Evolutionary conservation across 1,140 invertebrate species (phyloP), one percentile per base, ranked within the genome.

Genomic region (Leptopilina boulardi): DNA sequence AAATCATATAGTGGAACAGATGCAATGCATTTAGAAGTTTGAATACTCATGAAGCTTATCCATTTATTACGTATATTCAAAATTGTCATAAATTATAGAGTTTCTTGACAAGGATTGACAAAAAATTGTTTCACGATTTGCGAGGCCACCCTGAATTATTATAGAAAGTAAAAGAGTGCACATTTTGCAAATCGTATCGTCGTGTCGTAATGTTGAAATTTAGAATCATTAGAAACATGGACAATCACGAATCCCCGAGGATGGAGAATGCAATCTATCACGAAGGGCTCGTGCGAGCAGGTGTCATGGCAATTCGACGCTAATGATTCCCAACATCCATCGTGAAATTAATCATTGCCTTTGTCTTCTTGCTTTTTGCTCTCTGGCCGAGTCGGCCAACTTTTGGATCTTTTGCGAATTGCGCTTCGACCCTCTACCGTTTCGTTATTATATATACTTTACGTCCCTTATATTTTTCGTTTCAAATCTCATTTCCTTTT

Each of bases 341-440:
- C 80, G 82, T 86, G 81, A 86, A 88, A 88, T 88, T 87, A 88
- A 88, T 88, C 87, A 88, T 88, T 84, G 86, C 82, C 87, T 88
- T 87, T 88, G 87, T 88, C 87, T 88, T 85, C 82, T 78, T 81
- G 70, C 9, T 82, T 85, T 87, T 82, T 84, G 85, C 86, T 78
- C 80, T 75, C 73, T 83, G 77, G 77, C 80, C 76, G 76, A 75
- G 75, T 74, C 80, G 71, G 71, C 77, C 54, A 75, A 74, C 81
- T 81, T 80, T 76, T 54, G 71, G 76, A 71, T 76, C 82, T 81
- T 83, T 83, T 78, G 77, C 78, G 76, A 80, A 78, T 83, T 71
- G 77, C 72, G 71, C 71, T 41, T 30, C 23, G 56, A 66, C 56
- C 19, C 21, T 66, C 56, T 66, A 66, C 56, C 56, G 59, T 66